phyloP scores from a whole-genome alignment of 2,888 invertebrate species.

The Dynastes hyllus region DNA sequence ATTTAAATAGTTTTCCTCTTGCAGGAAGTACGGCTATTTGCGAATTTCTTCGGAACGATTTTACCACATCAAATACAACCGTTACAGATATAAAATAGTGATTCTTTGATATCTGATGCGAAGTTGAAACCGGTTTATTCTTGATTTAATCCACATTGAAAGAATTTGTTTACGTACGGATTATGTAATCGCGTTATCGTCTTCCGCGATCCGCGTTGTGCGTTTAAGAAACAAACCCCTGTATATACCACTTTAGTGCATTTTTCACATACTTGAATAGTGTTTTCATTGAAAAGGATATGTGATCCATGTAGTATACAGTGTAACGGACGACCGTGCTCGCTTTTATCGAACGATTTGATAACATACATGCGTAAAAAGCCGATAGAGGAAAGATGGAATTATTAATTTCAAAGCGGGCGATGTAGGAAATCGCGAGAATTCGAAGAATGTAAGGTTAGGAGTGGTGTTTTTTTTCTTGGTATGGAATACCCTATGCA shows the following conservation, averaged over 20 bases:
- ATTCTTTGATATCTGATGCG: constrained; percentile 3
- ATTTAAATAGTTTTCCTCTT: constrained; percentile 7
- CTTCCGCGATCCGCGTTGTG: neutral
- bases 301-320: neutral
- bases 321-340: constrained; percentile 20
- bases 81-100: neutral
- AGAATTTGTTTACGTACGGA: constrained; percentile 3
- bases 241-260: constrained; percentile 30
- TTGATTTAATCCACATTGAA: neutral
- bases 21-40: neutral
- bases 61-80: neutral
- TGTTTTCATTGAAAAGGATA: constrained; percentile 22
- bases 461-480: constrained; percentile 37
- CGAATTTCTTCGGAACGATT: neutral
- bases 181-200: constrained; percentile 13
- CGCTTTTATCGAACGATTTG: constrained; percentile 19
- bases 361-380: constrained; percentile 28
- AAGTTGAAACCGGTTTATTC: constrained; percentile 8
- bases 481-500: constrained; percentile 71
- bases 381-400: constrained; percentile 19
- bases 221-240: constrained; percentile 15
- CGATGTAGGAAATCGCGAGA: constrained; percentile 31
- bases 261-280: constrained; percentile 11
- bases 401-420: constrained; percentile 13
- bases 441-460: constrained; percentile 51